These are phyloP conservation scores for Tenthredo mesomela DNA, from an alignment of 2,888 invertebrate genomes.

Conservation along the genomic window DNA sequence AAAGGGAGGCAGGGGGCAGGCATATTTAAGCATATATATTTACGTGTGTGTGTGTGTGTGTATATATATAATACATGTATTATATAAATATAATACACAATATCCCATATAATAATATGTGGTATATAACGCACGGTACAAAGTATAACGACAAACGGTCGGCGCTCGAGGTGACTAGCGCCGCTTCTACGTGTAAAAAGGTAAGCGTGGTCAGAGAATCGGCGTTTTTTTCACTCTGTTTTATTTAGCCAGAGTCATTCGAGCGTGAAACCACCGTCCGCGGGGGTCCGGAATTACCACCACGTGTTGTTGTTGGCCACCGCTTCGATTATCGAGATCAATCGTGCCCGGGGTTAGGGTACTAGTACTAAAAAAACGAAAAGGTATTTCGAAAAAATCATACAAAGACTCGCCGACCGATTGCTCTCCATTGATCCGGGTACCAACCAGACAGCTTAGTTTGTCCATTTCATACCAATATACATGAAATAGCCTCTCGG, in stretches of 20 bases:
- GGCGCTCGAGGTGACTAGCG: slow-evolving; percentile 46
- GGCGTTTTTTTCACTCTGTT: background rate
- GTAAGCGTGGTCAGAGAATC: slow-evolving; percentile 29
- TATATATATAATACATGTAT: background rate
- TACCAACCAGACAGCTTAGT: background rate
- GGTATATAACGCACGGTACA: background rate
- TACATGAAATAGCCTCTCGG: background rate
- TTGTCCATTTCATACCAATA: background rate
- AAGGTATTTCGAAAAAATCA: slow-evolving; percentile 18
- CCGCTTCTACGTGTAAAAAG: slow-evolving; percentile 22
- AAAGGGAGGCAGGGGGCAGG: background rate
- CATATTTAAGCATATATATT: background rate
- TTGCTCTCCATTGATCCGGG: background rate
- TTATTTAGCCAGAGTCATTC: slow-evolving; percentile 58
- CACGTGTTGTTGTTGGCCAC: slow-evolving; percentile 36
- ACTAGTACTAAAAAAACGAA: background rate
- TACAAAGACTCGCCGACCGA: slow-evolving; percentile 30
- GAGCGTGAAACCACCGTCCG: slow-evolving; percentile 73
- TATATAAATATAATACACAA: background rate
- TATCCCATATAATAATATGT: background rate
- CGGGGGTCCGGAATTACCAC: slow-evolving; percentile 67
- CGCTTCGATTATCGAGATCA: slow-evolving; percentile 44
- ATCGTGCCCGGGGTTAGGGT: slow-evolving; percentile 32
- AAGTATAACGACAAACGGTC: slow-evolving; percentile 10
- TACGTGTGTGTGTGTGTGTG: background rate